phyloP scores from a whole-genome alignment of 2,113 vertebrate species.

The Emydura subglobosa region DNA sequence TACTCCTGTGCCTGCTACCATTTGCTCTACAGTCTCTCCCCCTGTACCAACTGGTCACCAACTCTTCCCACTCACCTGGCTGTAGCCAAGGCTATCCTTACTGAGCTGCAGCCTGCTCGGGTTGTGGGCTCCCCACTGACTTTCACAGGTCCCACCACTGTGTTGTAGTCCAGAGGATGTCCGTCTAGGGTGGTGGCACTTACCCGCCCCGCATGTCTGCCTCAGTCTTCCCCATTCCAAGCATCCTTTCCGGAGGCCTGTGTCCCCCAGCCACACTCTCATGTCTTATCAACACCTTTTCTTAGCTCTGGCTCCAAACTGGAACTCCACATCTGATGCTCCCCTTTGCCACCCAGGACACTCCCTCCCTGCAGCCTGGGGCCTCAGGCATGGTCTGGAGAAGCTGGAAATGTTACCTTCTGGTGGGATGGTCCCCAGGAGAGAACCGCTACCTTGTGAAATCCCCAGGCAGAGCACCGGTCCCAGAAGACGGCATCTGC shows the following conservation, averaged over 20 bases:
- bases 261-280: background rate
- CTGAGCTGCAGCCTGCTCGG: background rate
- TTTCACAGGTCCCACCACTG: background rate
- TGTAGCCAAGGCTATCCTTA: background rate
- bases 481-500: background rate
- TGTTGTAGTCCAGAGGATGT: background rate
- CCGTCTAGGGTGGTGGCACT: background rate
- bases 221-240: background rate
- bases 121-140: background rate
- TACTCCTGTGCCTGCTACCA: no score
- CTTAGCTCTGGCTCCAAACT: background rate
- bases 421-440: background rate
- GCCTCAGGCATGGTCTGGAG: background rate
- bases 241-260: background rate
- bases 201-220: background rate
- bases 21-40: background rate
- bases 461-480: background rate
- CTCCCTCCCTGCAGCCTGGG: background rate
- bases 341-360: background rate
- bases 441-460: background rate
- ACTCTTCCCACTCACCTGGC: background rate
- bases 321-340: background rate
- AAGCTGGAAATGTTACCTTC: background rate
- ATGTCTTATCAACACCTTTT: background rate
- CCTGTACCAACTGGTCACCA: background rate